Evolutionary conservation across 2,797 vertebrate species (phyloP), one percentile per base, ranked within the genome.

Genomic region (Leuciscus waleckii): DNA sequence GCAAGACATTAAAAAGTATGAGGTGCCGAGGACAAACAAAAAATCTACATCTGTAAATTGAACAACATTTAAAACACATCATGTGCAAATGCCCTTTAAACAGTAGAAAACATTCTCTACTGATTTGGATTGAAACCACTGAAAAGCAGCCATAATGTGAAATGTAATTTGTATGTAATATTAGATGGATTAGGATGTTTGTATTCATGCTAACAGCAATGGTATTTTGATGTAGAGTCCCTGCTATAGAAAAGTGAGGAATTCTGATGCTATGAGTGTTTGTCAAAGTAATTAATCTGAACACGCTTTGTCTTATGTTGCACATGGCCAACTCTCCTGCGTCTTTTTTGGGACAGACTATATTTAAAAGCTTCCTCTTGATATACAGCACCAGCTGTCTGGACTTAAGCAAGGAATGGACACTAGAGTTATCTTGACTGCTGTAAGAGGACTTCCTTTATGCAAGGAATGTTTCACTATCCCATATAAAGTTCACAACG

Each of bases 311-410:
- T 87, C 88, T 89, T 86, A 21, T 88, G 65, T 87, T 90, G 86
- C 91, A 94, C 90, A 92, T 90, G 88, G 89, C 46, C 65, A 68
- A 56, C 63, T 82, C 84, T 58, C 41, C 81, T n/a, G 49, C 68
- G 41, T 92, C 93, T 95, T 93, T 92, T 94, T 94, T 92, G 92
- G 93, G 94, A 90, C 43, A 84, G 87, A 91, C 92, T 90, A 90
- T 91, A 94, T 65, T 95, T 94, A 95, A 93, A 95, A 94, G 91
- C 94, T 91, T 91, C 92, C 90, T 91, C 89, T 92, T 95, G 93
- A 96, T 92, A 86, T 91, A 94, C 94, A 94, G 94, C 92, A 93
- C 92, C 94, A 95, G 93, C 94, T 96, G 94, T 87, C 74, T 87
- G 88, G 81, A 89, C 79, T 84, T 85, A 63, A 84, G 82, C 71